These are phyloP conservation scores for Dreissena rostriformis DNA, from an alignment of 1,140 invertebrate species.

Conservation along the genomic window DNA sequence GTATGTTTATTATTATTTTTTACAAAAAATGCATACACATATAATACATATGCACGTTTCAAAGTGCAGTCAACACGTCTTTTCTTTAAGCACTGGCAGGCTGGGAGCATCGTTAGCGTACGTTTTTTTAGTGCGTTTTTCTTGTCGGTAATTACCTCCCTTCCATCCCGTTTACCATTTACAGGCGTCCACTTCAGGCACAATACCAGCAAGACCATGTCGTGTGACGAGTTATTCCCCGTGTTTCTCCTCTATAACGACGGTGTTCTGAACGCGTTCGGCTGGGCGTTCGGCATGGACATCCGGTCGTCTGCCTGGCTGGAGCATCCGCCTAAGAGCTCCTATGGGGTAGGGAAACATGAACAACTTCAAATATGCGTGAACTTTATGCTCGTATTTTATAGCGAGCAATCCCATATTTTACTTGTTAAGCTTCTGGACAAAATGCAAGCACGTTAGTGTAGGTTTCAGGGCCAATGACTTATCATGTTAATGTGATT, in stretches of 20 bases:
- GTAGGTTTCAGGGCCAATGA: too few relatives aligned
- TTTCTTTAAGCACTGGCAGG: too few relatives aligned
- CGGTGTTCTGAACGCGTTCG: constrained; percentile 76
- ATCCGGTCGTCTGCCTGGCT: constrained; percentile 37
- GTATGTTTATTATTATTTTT: too few relatives aligned
- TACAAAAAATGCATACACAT: too few relatives aligned
- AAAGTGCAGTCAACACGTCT: too few relatives aligned
- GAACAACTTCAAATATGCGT: neutral
- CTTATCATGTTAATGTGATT: too few relatives aligned
- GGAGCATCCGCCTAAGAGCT: constrained; percentile 63
- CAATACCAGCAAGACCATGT: constrained; percentile 62
- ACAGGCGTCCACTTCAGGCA: constrained; percentile 71
- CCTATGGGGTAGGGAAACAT: constrained; percentile 60
- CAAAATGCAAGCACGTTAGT: neutral
- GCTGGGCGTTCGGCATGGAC: constrained; percentile 68
- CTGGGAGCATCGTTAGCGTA: too few relatives aligned
- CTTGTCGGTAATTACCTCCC: neutral
- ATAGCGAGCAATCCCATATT: neutral
- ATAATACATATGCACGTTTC: too few relatives aligned
- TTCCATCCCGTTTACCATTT: too few relatives aligned
- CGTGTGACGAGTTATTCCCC: constrained; percentile 70
- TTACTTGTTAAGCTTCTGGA: neutral
- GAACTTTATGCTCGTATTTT: neutral
- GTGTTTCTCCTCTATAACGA: constrained; percentile 76
- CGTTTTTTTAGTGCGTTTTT: neutral